Conservation (phyloP, 2,888 invertebrate species). For the Sphecodes monilicornis region DNA sequence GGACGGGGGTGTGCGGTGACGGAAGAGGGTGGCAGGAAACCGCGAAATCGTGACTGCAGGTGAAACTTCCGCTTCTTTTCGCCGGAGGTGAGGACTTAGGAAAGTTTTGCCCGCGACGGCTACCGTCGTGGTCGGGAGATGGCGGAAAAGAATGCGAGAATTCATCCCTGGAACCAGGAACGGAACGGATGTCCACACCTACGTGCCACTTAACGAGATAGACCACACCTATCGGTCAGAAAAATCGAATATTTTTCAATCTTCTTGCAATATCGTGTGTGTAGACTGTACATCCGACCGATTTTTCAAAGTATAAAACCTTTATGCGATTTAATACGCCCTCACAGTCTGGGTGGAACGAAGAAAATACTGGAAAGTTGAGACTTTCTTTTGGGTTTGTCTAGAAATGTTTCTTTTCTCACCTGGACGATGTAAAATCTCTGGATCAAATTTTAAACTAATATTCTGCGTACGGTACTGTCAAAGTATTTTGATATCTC, state of each 20-base stretch:
- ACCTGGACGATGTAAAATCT: no score
- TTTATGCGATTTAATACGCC: not conserved
- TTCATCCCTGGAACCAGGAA: slow-evolving; percentile 14
- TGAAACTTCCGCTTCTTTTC: slow-evolving; percentile 61
- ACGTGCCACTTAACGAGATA: slow-evolving; percentile 1
- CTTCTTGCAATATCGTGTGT: not conserved
- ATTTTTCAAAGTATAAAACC: not conserved
- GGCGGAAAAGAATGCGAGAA: slow-evolving; percentile 41
- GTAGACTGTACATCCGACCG: no score
- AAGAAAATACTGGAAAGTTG: not conserved
- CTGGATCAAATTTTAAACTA: no score
- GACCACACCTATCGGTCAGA: not conserved
- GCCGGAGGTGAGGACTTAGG: slow-evolving; percentile 53
- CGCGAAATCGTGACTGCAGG: slow-evolving; percentile 61
- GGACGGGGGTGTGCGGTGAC: slow-evolving; percentile 6
- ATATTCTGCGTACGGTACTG: no score
- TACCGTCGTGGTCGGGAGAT: slow-evolving; percentile 28
- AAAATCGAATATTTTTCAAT: not conserved
- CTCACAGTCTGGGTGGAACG: no score
- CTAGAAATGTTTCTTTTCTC: no score
- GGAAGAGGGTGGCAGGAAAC: slow-evolving; percentile 36
- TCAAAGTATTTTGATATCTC: no score
- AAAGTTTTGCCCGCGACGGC: slow-evolving; percentile 47
- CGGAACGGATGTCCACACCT: slow-evolving; percentile 18
- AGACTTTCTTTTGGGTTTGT: not conserved